Evolutionary conservation across 2,888 invertebrate genomes (phyloP), one percentile per base, ranked within the genome.

Genomic region (Gymnosoma rotundatum): DNA sequence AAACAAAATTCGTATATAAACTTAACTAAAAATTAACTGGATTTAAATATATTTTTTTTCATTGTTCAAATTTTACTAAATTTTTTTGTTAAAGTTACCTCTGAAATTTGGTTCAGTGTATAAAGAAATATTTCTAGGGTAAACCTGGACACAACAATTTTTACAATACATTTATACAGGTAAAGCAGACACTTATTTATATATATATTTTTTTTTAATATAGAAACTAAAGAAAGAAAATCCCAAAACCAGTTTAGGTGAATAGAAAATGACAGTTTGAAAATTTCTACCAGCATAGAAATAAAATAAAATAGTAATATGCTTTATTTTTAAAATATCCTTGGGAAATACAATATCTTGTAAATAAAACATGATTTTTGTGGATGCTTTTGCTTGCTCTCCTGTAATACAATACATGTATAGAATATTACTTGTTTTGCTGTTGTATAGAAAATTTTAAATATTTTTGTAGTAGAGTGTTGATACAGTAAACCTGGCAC

Each of bases 251-350:
- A 18, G 18, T 18, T 0, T n/a, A 50, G 2, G 18, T 32, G 4
- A 18, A 21, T 10, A 64, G 25, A n/a, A 50, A 32, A 64, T 12
- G 9, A 52, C 7, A 52, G 14, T 36, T 52, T 2, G 36, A 38
- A 3, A 52, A 20, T 21, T n/a, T 20, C 16, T 8, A 42, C 32
- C 16, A 54, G 32, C 54, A 67, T 50, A 20, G 12, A 18, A 67
- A 50, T 8, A 12, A 12, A 74, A 48, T 36, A 42, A 21, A 75
- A 50, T 25, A 50, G 48, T 42, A 48, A 45, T 60, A 60, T 60
- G 36, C 48, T 3, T 20, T 10, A 67, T 60, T 76, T 67, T 60
- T 38, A 52, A 50, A 56, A 14, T 25, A 52, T 38, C 50, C 76
- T 60, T 38, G 76, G 52, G 60, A 66, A 60, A 60, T 16, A 9